Evolutionary conservation across 2,113 vertebrate species (phyloP), one percentile per base, ranked within the genome.

Genomic region (Chauna torquata): DNA sequence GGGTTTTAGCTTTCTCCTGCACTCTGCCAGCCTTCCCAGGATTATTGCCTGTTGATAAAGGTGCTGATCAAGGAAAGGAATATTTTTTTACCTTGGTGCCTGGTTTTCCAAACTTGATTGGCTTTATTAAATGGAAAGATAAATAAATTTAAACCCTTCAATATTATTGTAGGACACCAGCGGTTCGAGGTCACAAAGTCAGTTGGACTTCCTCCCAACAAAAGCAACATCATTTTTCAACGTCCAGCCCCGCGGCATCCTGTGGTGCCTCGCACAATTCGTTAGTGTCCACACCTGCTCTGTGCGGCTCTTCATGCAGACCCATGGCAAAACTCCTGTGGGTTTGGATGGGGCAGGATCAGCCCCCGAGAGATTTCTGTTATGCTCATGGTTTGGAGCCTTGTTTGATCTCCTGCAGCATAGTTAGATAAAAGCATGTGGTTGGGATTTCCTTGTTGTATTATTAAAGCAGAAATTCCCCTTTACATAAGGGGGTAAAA

Each of bases 11-110:
- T 95, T 95, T 78, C 94, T 58, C 75, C 91, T 95, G 79, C 81
- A 88, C 54, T 76, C 95, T 94, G 80, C 88, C 92, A 95, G 62
- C 74, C 88, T 95, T 97, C 97, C 78, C 83, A 83, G 88, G 96
- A 95, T 94, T 97, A 88, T 91, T 91, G 92, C 91, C 92, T 83
- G 76, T 94, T 97, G 95, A 97, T 96, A 96, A 97, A 97, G 96
- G 68, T 61, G 44, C 88, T 96, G 45, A 92, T 28, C 71, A 82
- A 69, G 62, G 81, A 81, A 92, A 93, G 57, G 86, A 77, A 12
- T 76, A 58, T 27, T 45, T 45, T 82, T 86, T 80, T 58, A 25
- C 82, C 64, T 89, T 65, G 64, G 58, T 72, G 45, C 68, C 89
- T 25, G 38, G 52, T 78, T 86, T 94, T 94, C 70, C 58, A 68